These are phyloP conservation scores for Macrotis lagotis DNA, from an alignment of 2,113 vertebrate genomes.

Conservation along the genomic window DNA sequence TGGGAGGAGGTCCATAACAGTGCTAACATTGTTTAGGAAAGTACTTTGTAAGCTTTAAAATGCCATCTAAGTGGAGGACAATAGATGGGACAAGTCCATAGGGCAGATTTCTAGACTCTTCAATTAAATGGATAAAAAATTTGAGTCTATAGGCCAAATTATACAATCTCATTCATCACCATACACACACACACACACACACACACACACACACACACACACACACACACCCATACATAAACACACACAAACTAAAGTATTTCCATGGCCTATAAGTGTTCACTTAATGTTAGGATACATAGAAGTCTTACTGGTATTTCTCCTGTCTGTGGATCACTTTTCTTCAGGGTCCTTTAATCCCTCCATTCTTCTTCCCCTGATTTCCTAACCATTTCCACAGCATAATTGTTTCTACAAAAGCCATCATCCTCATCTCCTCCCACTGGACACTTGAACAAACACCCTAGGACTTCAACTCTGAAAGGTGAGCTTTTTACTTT, in stretches of 20 bases:
- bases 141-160: slow-evolving; percentile 48
- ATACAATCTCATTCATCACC: neutral
- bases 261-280: neutral
- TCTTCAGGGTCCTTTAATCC: neutral
- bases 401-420: neutral
- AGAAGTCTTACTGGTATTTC: neutral
- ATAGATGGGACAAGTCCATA: neutral
- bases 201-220: neutral
- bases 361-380: neutral
- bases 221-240: no score
- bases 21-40: neutral
- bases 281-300: neutral
- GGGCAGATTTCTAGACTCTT: neutral
- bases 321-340: neutral
- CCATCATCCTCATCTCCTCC: neutral
- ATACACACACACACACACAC: rapidly evolving
- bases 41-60: neutral
- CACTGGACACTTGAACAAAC: neutral
- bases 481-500: neutral
- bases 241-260: neutral
- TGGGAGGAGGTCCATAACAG: neutral
- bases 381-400: neutral
- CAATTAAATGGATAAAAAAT: slow-evolving; percentile 9
- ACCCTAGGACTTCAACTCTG: neutral
- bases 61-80: neutral